A percentile compares a stretch with the other conserved stretches of the same genome.
Conservation (phyloP, 2,888 invertebrate genomes). For the Horisme vitalbata region DNA sequence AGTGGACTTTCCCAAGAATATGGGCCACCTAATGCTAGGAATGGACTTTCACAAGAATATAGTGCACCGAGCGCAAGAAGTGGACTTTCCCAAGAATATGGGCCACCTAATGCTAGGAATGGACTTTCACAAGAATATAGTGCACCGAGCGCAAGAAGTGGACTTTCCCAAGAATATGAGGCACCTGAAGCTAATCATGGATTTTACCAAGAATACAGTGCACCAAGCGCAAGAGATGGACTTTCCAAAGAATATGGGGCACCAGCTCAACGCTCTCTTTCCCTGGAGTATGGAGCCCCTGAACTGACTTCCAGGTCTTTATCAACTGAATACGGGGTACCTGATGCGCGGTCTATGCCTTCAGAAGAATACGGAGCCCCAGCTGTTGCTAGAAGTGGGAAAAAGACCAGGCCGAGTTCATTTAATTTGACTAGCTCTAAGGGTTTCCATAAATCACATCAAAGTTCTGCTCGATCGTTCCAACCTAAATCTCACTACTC, state of each 20-base stretch:
- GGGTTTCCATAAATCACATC: conserved; percentile 7
- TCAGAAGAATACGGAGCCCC: conserved; percentile 56
- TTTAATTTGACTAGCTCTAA: conserved; percentile 1
- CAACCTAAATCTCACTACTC: conserved; percentile 6
- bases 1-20: conserved; percentile 45
- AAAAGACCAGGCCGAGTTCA: conserved; percentile 3
- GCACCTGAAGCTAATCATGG: conserved; percentile 5
- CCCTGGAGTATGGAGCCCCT: conserved; percentile 31
- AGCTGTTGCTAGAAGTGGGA: conserved; percentile 31
- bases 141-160: not conserved
- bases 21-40: conserved; percentile 38
- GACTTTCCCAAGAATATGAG: not conserved
- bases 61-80: conserved; percentile 1
- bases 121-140: conserved; percentile 19
- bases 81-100: not conserved
- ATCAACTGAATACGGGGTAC: conserved; percentile 29
- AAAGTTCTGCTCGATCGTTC: conserved; percentile 12
- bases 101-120: not conserved
- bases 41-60: conserved; percentile 1
- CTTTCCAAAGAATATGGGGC: conserved; percentile 43
- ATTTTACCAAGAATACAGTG: conserved; percentile 44
- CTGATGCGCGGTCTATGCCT: conserved; percentile 26
- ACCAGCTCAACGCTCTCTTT: conserved; percentile 30
- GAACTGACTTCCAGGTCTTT: conserved; percentile 22
- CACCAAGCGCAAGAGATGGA: conserved; percentile 38